Percentiles rank a stretch among this genome's conserved stretches.
Conservation (phyloP, 2,797 vertebrate genomes). For the Chloroceryle amazona region DNA sequence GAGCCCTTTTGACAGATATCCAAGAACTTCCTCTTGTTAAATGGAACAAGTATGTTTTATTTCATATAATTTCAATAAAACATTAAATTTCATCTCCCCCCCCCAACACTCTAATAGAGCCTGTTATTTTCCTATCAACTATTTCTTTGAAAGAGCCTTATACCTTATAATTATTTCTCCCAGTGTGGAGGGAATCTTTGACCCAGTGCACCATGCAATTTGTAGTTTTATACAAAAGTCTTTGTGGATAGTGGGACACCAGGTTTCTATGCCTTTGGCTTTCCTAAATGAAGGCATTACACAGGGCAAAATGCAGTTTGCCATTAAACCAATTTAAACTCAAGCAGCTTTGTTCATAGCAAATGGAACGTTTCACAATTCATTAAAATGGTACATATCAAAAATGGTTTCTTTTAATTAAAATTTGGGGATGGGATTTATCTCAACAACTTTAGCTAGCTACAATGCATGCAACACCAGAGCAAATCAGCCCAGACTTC, state of each 20-base stretch:
- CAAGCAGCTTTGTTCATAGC: background rate
- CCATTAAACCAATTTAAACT: background rate
- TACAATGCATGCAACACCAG: background rate
- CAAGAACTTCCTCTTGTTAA: background rate
- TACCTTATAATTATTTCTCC: background rate
- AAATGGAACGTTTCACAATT: background rate
- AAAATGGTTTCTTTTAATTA: accelerated
- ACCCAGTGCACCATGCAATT: background rate
- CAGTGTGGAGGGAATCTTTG: background rate
- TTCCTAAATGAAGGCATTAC: background rate
- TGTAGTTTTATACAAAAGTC: background rate
- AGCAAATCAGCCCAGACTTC: background rate
- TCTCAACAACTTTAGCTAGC: background rate
- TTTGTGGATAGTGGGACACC: background rate
- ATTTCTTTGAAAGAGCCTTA: background rate
- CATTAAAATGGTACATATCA: background rate
- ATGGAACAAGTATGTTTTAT: background rate
- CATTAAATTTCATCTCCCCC: background rate
- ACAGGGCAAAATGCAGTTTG: background rate
- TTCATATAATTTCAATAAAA: background rate
- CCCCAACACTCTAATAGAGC: background rate
- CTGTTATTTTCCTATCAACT: background rate
- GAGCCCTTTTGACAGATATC: background rate
- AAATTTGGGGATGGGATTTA: background rate
- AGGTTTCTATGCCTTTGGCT: background rate